phyloP scores from a whole-genome alignment of 2,797 vertebrate species.

The Melanotaenia boesemani region DNA sequence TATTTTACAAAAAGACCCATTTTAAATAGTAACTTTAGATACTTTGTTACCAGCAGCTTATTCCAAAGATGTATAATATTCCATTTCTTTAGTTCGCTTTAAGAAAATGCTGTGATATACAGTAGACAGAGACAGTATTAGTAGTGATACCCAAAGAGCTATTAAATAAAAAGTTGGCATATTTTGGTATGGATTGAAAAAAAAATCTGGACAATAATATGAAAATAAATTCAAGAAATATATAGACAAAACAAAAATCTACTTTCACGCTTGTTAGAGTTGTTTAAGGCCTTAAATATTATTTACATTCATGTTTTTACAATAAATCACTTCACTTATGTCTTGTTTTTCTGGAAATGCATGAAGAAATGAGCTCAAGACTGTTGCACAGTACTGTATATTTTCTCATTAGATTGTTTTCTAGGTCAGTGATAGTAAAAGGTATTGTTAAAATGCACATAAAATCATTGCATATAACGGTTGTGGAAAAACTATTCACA shows the following conservation, averaged over 20 bases:
- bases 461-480: constrained; percentile 15
- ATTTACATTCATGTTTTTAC: too few species aligned
- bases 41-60: neutral
- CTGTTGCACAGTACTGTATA: neutral
- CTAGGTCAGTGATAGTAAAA: neutral
- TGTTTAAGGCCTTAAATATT: neutral
- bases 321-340: too few species aligned
- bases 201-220: too few species aligned
- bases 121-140: too few species aligned
- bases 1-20: neutral
- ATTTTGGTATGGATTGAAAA: too few species aligned
- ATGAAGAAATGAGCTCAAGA: too few species aligned
- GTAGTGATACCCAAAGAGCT: too few species aligned
- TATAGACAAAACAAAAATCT: neutral
- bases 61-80: neutral
- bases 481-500: constrained; percentile 38
- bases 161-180: too few species aligned
- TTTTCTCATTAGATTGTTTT: neutral
- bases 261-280: neutral
- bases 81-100: too few species aligned
- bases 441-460: constrained; percentile 20
- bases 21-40: neutral
- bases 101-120: too few species aligned
- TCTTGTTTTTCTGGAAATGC: too few species aligned
- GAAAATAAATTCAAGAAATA: too few species aligned